Percentiles rank a stretch among this genome's conserved stretches.
Conservation (phyloP, 2,888 invertebrate genomes). For the Heliconius charithonia region DNA sequence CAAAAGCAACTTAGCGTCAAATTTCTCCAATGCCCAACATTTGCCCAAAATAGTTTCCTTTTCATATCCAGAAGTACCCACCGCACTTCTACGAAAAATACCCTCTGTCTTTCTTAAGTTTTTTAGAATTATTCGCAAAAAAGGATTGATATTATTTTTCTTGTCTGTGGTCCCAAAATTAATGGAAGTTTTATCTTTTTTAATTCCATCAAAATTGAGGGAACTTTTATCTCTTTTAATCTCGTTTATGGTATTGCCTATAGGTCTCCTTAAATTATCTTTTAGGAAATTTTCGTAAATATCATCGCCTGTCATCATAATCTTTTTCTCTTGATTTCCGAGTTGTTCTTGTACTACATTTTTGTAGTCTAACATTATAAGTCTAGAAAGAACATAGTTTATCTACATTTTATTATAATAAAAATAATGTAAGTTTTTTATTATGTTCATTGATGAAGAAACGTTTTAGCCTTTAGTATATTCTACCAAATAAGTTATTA, state of each 20-base stretch:
- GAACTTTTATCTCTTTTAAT: not conserved
- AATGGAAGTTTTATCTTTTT: not conserved
- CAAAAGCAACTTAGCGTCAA: slow-evolving; percentile 27
- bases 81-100: slow-evolving; percentile 32
- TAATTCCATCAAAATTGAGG: not conserved
- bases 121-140: slow-evolving; percentile 17
- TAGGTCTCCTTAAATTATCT: not conserved
- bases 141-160: not conserved
- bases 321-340: slow-evolving; percentile 12
- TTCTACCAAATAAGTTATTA: no score
- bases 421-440: not conserved
- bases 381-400: slow-evolving; percentile 13
- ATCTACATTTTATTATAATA: not conserved
- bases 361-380: slow-evolving; percentile 43
- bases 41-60: slow-evolving; percentile 5
- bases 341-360: slow-evolving; percentile 36
- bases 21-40: slow-evolving; percentile 44
- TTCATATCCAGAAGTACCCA: not conserved
- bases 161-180: not conserved
- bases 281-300: not conserved
- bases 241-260: not conserved
- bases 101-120: slow-evolving; percentile 29
- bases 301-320: not conserved
- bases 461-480: no score
- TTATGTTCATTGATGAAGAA: no score